These are phyloP conservation scores for Anticlea derivata DNA, from an alignment of 2,888 invertebrate genomes.

Conservation along the genomic window DNA sequence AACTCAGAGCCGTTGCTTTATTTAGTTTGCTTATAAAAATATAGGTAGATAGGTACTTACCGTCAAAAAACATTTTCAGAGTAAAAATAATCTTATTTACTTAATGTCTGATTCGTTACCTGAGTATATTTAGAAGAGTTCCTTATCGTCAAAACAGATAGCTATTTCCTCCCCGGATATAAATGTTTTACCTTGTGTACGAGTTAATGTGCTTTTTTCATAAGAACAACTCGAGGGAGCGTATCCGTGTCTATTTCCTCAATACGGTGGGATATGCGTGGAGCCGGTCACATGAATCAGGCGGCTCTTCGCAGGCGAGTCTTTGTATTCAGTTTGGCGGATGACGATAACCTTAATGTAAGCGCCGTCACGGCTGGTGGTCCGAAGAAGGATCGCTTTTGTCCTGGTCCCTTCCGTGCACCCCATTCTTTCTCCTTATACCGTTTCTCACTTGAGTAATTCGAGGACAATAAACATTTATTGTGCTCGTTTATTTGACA, in stretches of 20 bases:
- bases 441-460: slow-evolving; percentile 82
- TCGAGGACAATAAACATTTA: slow-evolving; percentile 82
- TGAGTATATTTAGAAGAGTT: slow-evolving; percentile 7
- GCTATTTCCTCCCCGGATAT: slow-evolving; percentile 27
- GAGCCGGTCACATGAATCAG: slow-evolving; percentile 76
- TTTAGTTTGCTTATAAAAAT: too few species aligned
- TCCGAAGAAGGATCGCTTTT: slow-evolving; percentile 81
- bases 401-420: slow-evolving; percentile 77
- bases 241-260: slow-evolving; percentile 55
- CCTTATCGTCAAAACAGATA: slow-evolving; percentile 12
- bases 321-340: slow-evolving; percentile 81
- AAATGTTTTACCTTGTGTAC: slow-evolving; percentile 33
- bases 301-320: slow-evolving; percentile 64
- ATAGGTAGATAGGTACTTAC: too few species aligned
- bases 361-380: slow-evolving; percentile 81
- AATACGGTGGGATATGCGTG: slow-evolving; percentile 68
- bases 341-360: slow-evolving; percentile 83
- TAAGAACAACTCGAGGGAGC: slow-evolving; percentile 43
- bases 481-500: slow-evolving; percentile 80
- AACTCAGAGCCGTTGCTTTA: too few species aligned
- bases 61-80: too few species aligned
- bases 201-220: slow-evolving; percentile 42
- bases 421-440: slow-evolving; percentile 79
- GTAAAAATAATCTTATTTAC: too few species aligned
- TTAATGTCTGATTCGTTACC: too few species aligned